Conservation (phyloP, 2,888 invertebrate genomes). For the Blera fallax region DNA sequence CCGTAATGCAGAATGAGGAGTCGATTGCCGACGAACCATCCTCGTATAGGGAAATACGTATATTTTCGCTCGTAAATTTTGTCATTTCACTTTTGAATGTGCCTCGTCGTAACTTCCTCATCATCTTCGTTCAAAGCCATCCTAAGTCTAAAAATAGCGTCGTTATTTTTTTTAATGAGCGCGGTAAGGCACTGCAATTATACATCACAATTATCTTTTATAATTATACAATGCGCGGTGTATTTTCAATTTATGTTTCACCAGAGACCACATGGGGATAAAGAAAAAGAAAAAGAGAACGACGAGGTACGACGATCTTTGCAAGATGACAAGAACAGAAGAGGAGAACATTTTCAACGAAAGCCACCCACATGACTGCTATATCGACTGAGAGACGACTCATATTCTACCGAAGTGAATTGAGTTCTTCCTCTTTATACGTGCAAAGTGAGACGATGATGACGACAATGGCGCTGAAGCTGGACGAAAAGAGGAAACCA, state of each 20-base stretch:
- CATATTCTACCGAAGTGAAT: conserved; percentile 1
- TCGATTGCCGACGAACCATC: too few species aligned
- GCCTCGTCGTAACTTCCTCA: background rate
- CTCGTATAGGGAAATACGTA: too few species aligned
- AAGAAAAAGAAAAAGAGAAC: background rate
- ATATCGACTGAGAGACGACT: conserved; percentile 17
- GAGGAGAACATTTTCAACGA: conserved; percentile 44
- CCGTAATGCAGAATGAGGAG: too few species aligned
- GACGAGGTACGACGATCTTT: background rate
- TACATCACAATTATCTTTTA: conserved; percentile 54
- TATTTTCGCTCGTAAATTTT: background rate
- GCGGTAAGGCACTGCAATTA: conserved; percentile 34
- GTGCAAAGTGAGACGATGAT: too few species aligned
- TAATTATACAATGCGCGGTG: conserved; percentile 49
- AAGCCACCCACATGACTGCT: conserved; percentile 63
- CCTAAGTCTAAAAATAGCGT: conserved; percentile 21
- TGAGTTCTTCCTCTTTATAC: conserved; percentile 19
- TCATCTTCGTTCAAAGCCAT: background rate
- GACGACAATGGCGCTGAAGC: background rate
- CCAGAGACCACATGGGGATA: background rate
- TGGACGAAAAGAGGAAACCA: background rate
- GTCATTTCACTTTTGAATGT: background rate
- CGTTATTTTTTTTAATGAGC: conserved; percentile 23
- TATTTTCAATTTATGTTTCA: conserved; percentile 24
- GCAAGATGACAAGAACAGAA: conserved; percentile 8